Evolutionary conservation across 1,140 invertebrate species (phyloP).

Genomic region (Lamellibrachia luymesi): DNA sequence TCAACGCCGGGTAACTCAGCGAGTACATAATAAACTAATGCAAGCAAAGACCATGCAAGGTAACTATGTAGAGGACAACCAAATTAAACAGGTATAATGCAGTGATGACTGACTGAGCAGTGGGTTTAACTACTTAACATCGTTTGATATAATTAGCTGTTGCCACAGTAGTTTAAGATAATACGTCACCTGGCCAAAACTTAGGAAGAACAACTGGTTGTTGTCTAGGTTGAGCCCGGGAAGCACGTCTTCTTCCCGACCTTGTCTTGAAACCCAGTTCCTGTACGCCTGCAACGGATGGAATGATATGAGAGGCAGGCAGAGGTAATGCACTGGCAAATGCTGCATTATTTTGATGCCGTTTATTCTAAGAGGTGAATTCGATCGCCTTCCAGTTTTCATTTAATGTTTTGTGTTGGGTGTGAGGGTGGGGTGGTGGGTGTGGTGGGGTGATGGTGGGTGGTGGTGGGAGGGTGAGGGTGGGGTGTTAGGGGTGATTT

Average conservation of each 20-base stretch:
- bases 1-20: neutral
- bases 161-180: neutral
- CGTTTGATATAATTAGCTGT: neutral
- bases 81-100: neutral
- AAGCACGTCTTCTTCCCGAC: conserved; percentile 39
- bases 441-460: too few species aligned
- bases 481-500: too few species aligned
- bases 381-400: too few species aligned
- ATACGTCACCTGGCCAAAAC: conserved; percentile 51
- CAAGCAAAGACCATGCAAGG: too few species aligned
- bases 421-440: too few species aligned
- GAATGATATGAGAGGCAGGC: neutral
- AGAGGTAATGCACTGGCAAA: too few species aligned
- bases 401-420: too few species aligned
- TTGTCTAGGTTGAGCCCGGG: conserved; percentile 65
- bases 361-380: too few species aligned
- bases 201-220: conserved; percentile 78
- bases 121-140: neutral
- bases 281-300: conserved; percentile 43
- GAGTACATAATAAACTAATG: neutral
- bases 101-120: neutral
- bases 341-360: too few species aligned
- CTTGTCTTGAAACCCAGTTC: conserved; percentile 43
- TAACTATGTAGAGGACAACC: too few species aligned
- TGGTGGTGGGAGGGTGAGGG: too few species aligned